Evolutionary conservation across 2,797 vertebrate species (phyloP), one percentile per base, ranked within the genome.

Genomic region (Thripadectes ignobilis): DNA sequence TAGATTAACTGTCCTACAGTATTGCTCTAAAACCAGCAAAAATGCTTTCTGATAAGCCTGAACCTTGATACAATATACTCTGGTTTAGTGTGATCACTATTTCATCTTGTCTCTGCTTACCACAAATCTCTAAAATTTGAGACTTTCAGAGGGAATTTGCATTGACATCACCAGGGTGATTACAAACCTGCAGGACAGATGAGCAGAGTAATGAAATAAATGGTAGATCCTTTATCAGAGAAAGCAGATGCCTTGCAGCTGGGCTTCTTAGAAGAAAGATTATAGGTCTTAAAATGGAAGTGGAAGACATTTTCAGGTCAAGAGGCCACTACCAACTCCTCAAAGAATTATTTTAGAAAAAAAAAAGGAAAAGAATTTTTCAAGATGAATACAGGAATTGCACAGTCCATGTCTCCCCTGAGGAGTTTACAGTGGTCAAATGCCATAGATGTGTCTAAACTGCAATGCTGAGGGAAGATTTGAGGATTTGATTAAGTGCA

Each of bases 131-230:
- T 59, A 68, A 77, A 80, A 94, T 73, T 93, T 81, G 68, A 92
- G 67, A 78, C 57, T 94, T 97, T 97, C 95, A 71, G 80, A 55
- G 88, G 95, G 88, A 97, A 97, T 96, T 95, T 92, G 88, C 95
- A 91, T 93, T 96, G 93, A 96, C 90, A 97, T 89, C 46, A 92
- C 73, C 7, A 39, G 48, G 43, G 77, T 82, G 65, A 97, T 96
- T 93, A 96, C 87, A 96, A 92, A 89, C 76, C 89, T 91, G 27
- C 69, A 95, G 92, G 95, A 96, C 86, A 96, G n/a, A 76, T 54
- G 58, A 92, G 73, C 76, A 88, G 22, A 3, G 30, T 91, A 92
- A 95, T 85, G 85, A 97, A 93, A 97, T 95, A 95, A 97, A 94
- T 88, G 85, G 86, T 66, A 97, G 69, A 84, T 92, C 54, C 62